These are phyloP conservation scores for Petrocephalus sullivani DNA, from an alignment of 2,797 vertebrate genomes.

Conservation along the genomic window DNA sequence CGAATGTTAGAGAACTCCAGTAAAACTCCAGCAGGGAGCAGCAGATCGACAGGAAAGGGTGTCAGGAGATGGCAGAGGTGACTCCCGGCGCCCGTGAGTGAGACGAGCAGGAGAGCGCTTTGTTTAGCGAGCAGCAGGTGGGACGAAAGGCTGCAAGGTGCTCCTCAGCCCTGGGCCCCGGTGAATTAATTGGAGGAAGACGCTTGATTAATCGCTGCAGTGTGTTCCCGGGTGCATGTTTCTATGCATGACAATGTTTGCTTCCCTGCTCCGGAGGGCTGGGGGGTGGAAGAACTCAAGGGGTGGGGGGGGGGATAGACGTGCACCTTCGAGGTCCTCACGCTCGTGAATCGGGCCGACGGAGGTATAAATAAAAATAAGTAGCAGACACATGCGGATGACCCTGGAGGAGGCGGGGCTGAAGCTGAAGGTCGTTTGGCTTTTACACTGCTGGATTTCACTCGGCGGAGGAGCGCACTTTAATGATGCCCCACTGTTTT, in stretches of 20 bases:
- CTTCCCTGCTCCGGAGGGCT: not conserved
- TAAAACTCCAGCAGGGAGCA: not conserved
- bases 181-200: slow-evolving; percentile 10
- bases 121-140: slow-evolving; percentile 5
- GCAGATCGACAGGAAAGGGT: not conserved
- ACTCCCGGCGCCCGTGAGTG: not conserved
- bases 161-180: slow-evolving; percentile 4
- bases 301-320: not conserved
- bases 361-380: not conserved
- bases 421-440: not conserved
- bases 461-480: not conserved
- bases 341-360: not conserved
- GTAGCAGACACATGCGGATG: not conserved
- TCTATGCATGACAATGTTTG: slow-evolving; percentile 10
- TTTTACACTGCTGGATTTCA: not conserved
- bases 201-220: slow-evolving; percentile 5
- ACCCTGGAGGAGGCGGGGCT: not conserved
- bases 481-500: not conserved
- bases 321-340: slow-evolving; percentile 4
- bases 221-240: not conserved
- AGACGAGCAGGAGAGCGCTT: not conserved
- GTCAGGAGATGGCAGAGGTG: not conserved
- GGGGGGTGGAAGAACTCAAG: not conserved
- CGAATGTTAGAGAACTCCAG: not conserved
- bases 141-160: slow-evolving; percentile 18